A percentile compares a stretch with the other conserved stretches of the same genome.
Evolutionary conservation across 2,797 vertebrate species (phyloP).

Genomic region (Hemibagrus guttatus): DNA sequence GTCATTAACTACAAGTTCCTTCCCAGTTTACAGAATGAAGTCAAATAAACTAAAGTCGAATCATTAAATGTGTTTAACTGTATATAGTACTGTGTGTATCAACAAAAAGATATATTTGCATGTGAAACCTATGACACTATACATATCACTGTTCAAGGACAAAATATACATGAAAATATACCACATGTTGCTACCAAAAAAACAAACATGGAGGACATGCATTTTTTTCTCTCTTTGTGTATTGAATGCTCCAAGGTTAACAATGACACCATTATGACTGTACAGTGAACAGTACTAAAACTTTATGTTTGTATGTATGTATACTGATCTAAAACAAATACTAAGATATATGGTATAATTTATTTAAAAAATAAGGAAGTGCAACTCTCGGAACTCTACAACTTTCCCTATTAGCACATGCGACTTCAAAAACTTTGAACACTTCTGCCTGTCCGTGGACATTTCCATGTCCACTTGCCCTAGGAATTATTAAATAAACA

Average conservation of each 20-base stretch:
- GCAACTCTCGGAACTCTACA: too few relatives aligned
- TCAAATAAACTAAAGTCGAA: too few relatives aligned
- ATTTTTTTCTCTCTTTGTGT: background rate
- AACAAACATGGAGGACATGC: background rate
- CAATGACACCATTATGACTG: background rate
- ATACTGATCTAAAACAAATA: background rate
- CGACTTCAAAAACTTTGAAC: background rate
- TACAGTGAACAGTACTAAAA: too few relatives aligned
- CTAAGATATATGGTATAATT: too few relatives aligned
- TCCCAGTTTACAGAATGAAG: background rate
- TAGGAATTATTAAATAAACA: background rate
- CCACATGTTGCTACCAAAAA: background rate
- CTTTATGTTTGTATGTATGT: background rate
- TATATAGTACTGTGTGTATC: background rate
- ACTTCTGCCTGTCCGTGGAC: background rate
- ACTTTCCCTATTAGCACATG: background rate
- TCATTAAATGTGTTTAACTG: background rate
- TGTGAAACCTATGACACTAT: background rate
- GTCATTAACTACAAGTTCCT: background rate
- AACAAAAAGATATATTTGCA: background rate
- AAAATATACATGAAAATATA: background rate
- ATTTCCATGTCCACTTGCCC: background rate
- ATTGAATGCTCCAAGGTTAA: background rate
- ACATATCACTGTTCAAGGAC: background rate
- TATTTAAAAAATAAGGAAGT: too few relatives aligned